Conservation (phyloP, 2,797 vertebrate genomes). For the Acestrorhynchus altus region DNA sequence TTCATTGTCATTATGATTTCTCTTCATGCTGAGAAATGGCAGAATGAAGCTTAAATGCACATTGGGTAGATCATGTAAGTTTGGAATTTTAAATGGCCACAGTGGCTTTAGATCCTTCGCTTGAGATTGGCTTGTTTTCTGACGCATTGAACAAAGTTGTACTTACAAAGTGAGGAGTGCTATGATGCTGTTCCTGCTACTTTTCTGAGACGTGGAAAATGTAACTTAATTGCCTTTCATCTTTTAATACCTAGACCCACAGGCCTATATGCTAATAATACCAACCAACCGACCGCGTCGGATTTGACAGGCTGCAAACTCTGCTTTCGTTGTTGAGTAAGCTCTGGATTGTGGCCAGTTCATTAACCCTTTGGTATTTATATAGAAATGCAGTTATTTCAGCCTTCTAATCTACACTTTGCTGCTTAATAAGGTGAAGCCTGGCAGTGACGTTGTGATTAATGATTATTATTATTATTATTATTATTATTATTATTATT, state of each 20-base stretch:
- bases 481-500: too few relatives aligned
- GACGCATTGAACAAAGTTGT: not conserved
- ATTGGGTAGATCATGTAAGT: not conserved
- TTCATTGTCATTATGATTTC: not conserved
- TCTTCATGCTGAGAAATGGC: not conserved
- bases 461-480: too few relatives aligned
- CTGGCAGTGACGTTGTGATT: not conserved
- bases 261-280: conserved; percentile 17
- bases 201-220: not conserved
- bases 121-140: not conserved
- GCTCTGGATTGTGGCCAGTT: not conserved
- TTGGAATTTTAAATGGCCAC: not conserved
- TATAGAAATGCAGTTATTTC: not conserved
- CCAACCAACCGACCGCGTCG: not conserved
- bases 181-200: not conserved
- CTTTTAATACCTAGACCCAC: not conserved
- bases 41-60: conserved; percentile 20
- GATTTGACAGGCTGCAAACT: not conserved
- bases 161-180: not conserved
- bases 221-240: conserved; percentile 2
- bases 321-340: not conserved
- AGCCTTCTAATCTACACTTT: not conserved
- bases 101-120: not conserved
- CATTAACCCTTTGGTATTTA: not conserved
- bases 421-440: not conserved